Percentiles rank a stretch among this genome's conserved stretches.
phyloP scores from a whole-genome alignment of 2,797 vertebrate species.

The Onychomys torridus region DNA sequence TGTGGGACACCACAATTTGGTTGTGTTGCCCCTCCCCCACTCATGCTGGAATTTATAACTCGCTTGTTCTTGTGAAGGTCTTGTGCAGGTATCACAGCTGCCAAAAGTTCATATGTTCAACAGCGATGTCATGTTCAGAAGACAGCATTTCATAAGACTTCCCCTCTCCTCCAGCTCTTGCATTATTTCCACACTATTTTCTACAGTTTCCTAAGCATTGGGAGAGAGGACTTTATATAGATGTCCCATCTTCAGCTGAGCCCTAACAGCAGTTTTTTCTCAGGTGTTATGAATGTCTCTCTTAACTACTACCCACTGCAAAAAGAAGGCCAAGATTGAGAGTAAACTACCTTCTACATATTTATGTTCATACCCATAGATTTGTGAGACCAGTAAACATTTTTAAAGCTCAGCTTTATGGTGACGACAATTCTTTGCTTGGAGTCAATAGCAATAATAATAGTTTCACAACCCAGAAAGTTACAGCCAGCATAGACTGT shows the following conservation, averaged over 20 bases:
- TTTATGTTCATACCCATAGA: neutral
- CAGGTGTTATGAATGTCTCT: neutral
- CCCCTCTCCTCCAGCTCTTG: no score
- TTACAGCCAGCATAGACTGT: neutral
- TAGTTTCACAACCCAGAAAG: slow-evolving; percentile 25
- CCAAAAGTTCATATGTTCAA: no score
- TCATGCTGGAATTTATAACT: neutral
- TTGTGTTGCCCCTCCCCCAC: neutral
- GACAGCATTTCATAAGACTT: neutral
- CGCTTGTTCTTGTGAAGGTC: neutral
- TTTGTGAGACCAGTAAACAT: neutral
- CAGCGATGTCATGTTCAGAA: neutral
- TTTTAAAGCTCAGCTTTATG: slow-evolving; percentile 41
- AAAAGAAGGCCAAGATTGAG: neutral
- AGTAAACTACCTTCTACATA: neutral
- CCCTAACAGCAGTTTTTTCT: neutral
- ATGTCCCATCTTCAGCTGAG: neutral
- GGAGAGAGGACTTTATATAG: neutral
- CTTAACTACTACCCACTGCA: neutral
- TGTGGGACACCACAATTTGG: neutral
- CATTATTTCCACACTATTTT: neutral
- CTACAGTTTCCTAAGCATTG: neutral
- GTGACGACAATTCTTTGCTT: slow-evolving; percentile 45
- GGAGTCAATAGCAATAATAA: neutral
- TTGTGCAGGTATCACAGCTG: neutral